A percentile compares a stretch with the other conserved stretches of the same genome.
Evolutionary conservation across 2,888 invertebrate species (phyloP).

Genomic region (Colletes collaris): DNA sequence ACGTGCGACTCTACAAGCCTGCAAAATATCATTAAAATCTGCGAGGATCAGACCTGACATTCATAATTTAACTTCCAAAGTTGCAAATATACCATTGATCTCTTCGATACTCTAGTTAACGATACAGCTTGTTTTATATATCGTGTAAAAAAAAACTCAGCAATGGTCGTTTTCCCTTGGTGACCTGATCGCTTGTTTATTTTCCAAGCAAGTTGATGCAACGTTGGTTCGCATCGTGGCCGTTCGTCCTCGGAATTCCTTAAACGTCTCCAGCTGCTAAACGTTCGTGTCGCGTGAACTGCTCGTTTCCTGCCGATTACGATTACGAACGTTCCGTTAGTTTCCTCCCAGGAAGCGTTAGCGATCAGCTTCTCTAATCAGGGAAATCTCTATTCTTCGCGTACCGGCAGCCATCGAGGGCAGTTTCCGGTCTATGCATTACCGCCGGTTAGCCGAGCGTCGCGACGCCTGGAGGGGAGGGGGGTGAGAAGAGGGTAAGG

Average conservation of each 20-base stretch:
- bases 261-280: slow-evolving; percentile 3
- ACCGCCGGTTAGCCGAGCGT: slow-evolving; percentile 13
- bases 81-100: too few relatives aligned
- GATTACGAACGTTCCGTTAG: slow-evolving; percentile 46
- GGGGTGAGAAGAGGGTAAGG: neutral
- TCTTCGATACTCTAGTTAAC: too few relatives aligned
- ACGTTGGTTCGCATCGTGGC: too few relatives aligned
- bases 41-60: too few relatives aligned
- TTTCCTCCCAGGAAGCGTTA: slow-evolving; percentile 7
- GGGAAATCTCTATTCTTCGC: slow-evolving; percentile 54
- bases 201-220: too few relatives aligned
- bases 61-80: too few relatives aligned
- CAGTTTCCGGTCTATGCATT: slow-evolving; percentile 33
- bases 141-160: too few relatives aligned
- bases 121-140: too few relatives aligned
- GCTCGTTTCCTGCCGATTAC: slow-evolving; percentile 42
- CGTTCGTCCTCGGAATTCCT: slow-evolving; percentile 4
- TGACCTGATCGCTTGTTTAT: too few relatives aligned
- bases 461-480: slow-evolving; percentile 16
- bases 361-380: slow-evolving; percentile 47
- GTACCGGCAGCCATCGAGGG: slow-evolving; percentile 23
- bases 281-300: slow-evolving; percentile 25
- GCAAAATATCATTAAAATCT: too few relatives aligned
- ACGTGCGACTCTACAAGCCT: too few relatives aligned
- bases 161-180: too few relatives aligned